Evolutionary conservation across 1,140 invertebrate genomes (phyloP).

Genomic region (Drosophila lacertosa): DNA sequence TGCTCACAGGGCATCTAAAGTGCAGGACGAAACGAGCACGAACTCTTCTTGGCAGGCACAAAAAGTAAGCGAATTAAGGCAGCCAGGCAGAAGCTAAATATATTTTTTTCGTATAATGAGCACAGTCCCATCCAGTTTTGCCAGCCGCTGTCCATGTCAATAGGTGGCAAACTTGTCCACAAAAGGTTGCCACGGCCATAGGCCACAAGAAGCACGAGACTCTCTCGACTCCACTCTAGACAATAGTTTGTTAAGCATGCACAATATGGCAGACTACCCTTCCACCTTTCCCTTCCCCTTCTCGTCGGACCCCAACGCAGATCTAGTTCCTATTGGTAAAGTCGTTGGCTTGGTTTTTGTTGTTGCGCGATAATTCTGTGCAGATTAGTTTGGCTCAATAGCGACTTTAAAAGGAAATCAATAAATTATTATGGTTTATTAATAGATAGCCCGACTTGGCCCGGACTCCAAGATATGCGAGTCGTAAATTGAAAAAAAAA

Average conservation of each 20-base stretch:
- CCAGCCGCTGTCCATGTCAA: conserved; percentile 21
- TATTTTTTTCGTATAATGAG: conserved; percentile 62
- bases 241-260: conserved; percentile 61
- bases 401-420: conserved; percentile 67
- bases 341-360: conserved; percentile 6
- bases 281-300: conserved; percentile 9
- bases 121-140: conserved; percentile 23
- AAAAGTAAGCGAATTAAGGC: conserved; percentile 65
- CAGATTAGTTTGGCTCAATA: conserved; percentile 76
- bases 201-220: conserved; percentile 33
- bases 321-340: conserved; percentile 4
- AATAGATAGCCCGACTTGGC: conserved; percentile 48
- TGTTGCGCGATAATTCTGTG: conserved; percentile 46
- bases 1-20: background rate
- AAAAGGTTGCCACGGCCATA: conserved; percentile 47
- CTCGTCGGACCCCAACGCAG: conserved; percentile 4
- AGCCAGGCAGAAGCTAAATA: conserved; percentile 65
- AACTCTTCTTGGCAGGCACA: conserved; percentile 36
- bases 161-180: conserved; percentile 45
- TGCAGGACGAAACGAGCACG: background rate
- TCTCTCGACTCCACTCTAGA: conserved; percentile 27
- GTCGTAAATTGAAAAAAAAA: conserved; percentile 59
- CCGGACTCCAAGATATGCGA: conserved; percentile 37
- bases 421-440: conserved; percentile 80
- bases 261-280: conserved; percentile 12